phyloP scores from a whole-genome alignment of 1,140 invertebrate genomes.

The Phenacoccus solenopsis region DNA sequence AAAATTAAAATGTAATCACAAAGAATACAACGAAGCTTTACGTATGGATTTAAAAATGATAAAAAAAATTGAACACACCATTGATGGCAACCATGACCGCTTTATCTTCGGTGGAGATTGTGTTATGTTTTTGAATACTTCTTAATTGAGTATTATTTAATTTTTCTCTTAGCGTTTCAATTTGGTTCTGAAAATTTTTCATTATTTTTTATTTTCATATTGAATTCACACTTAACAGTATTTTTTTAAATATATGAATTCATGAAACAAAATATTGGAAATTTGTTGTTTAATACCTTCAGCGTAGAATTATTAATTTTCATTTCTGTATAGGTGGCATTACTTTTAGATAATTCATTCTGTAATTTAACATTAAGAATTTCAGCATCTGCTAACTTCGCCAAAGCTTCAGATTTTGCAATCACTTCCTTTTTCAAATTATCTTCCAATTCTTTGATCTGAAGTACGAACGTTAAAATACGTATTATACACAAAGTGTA shows the following conservation, averaged over 20 bases:
- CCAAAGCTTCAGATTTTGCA: neutral
- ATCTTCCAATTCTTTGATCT: conserved; percentile 5
- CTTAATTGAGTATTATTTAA: neutral
- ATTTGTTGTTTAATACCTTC: neutral
- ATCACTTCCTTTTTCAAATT: neutral
- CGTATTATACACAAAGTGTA: too few relatives aligned
- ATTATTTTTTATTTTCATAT: too few relatives aligned
- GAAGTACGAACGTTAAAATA: too few relatives aligned
- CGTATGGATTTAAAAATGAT: neutral
- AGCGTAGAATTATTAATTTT: neutral
- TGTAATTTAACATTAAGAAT: neutral
- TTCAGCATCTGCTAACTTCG: neutral
- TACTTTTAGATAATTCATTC: neutral
- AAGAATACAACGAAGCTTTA: neutral
- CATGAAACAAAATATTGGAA: neutral
- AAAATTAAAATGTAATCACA: too few relatives aligned
- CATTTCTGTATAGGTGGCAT: neutral
- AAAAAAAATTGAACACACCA: neutral
- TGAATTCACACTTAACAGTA: neutral
- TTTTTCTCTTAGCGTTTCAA: neutral
- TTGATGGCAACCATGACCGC: neutral
- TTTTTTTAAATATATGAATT: neutral
- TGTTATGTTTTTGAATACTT: neutral
- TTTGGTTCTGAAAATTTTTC: neutral
- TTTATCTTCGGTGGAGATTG: neutral